These are phyloP conservation scores for Drosophila lutescens DNA, from an alignment of 2,888 invertebrate species.

Conservation along the genomic window DNA sequence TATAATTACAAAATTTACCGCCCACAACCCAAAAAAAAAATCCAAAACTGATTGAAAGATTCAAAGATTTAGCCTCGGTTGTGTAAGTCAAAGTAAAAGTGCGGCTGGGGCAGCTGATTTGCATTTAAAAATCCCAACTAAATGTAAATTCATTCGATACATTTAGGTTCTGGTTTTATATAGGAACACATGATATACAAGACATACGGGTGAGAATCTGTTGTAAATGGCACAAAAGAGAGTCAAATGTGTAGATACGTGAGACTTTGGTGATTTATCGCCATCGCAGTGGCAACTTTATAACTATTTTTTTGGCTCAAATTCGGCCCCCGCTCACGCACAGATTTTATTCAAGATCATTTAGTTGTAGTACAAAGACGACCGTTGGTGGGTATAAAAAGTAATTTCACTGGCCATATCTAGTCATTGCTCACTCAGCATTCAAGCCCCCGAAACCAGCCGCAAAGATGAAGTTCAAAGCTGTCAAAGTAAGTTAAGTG, in stretches of 20 bases:
- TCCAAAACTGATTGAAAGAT: not conserved
- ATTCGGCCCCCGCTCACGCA: slow-evolving; percentile 32
- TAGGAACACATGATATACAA: not conserved
- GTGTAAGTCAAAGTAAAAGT: slow-evolving; percentile 30
- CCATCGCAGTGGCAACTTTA: slow-evolving; percentile 1
- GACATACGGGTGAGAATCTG: not conserved
- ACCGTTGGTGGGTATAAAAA: slow-evolving; percentile 26
- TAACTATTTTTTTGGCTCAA: slow-evolving; percentile 12
- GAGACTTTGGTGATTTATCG: slow-evolving; percentile 9
- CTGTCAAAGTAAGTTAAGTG: not conserved
- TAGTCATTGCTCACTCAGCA: slow-evolving; percentile 37
- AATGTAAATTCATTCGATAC: not conserved
- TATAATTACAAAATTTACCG: slow-evolving; percentile 29
- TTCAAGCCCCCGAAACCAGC: slow-evolving; percentile 5
- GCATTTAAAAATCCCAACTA: not conserved
- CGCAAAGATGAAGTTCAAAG: slow-evolving; percentile 21
- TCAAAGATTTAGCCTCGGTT: slow-evolving; percentile 22
- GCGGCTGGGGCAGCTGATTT: not conserved
- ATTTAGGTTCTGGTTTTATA: not conserved
- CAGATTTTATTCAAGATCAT: slow-evolving; percentile 37
- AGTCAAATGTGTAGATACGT: slow-evolving; percentile 15
- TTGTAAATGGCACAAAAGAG: slow-evolving; percentile 5
- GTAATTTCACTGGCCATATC: slow-evolving; percentile 11
- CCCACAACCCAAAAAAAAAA: not conserved
- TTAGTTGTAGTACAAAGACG: slow-evolving; percentile 12